Percentiles rank a stretch among this genome's conserved stretches.
Evolutionary conservation across 1,140 invertebrate species (phyloP).

Genomic region (Apis dorsata): DNA sequence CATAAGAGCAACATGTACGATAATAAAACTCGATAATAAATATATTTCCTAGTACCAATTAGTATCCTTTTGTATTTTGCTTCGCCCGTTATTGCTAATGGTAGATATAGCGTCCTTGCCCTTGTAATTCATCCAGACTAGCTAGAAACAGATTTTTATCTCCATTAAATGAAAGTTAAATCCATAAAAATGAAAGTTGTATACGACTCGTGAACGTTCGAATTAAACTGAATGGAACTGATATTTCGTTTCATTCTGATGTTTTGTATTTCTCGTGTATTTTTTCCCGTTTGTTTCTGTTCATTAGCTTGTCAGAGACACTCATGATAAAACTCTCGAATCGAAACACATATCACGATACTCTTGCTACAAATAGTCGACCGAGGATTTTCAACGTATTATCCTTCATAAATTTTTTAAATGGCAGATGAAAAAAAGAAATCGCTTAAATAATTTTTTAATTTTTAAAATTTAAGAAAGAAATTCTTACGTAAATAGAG

Average conservation of each 20-base stretch:
- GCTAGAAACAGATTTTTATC: neutral
- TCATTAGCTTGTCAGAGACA: neutral
- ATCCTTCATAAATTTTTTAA: neutral
- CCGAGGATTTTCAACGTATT: neutral
- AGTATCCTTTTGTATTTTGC: constrained; percentile 66
- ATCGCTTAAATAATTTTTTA: neutral
- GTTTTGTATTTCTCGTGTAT: neutral
- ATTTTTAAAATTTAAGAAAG: no score
- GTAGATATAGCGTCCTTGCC: constrained; percentile 19
- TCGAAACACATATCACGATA: constrained; percentile 9
- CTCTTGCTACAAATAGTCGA: neutral
- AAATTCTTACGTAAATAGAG: neutral
- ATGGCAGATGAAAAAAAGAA: neutral
- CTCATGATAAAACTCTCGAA: neutral
- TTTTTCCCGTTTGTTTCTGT: neutral
- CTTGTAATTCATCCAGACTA: constrained; percentile 8
- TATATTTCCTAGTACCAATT: constrained; percentile 68
- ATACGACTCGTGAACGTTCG: neutral
- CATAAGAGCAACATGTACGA: constrained; percentile 70
- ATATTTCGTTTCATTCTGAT: neutral
- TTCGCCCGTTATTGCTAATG: constrained; percentile 59
- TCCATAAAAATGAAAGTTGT: neutral
- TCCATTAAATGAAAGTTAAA: no score
- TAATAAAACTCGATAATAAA: constrained; percentile 69
- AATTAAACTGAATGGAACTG: neutral